Evolutionary conservation across 2,113 vertebrate genomes (phyloP), one percentile per base, ranked within the genome.

Genomic region (Anseranas semipalmata): DNA sequence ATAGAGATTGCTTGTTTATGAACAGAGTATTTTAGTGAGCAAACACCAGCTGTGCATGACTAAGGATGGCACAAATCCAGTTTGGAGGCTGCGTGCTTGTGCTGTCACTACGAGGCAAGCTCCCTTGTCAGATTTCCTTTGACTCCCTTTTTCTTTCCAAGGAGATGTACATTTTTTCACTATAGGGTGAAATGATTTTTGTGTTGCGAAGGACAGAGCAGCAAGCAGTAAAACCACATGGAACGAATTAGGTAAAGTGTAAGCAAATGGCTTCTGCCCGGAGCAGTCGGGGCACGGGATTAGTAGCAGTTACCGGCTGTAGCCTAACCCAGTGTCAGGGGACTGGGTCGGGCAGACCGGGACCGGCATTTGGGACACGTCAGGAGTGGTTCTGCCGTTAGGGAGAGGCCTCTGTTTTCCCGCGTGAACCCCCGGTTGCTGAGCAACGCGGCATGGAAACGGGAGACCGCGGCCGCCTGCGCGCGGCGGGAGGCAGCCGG

Each of bases 1-100:
- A 93, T 96, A 95, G 94, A 96, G 92, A 94, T 95, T 95, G 76
- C 96, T 97, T 98, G 95, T 97, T 98, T 97, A 95, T 97, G 97
- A 97, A 97, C 72, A 93, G 95, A 97, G 89, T 97, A 94, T 98
- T 98, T 97, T 96, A 94, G 96, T 97, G 97, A 97, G 96, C 95
- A 97, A 97, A 96, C 86, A 95, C 96, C 98, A 98, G 97, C 98
- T 98, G 97, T 97, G 96, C 59, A 30, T 96, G 97, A 96, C 96
- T 96, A 93, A 97, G 89, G 93, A 79, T 98, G 98, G 98, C 98
- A 96, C 66, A 80, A 72, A 85, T 98, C 97, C 98, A 98, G 94
- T 89, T 86, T 77, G 91, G 95, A 95, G 94, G 84, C 81, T 92
- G 90, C 58, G 9, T 90, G 71, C 87, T 96, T 95, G 86, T 95